These are phyloP conservation scores for Agrochola circellaris DNA, from an alignment of 2,888 invertebrate genomes.

Conservation along the genomic window DNA sequence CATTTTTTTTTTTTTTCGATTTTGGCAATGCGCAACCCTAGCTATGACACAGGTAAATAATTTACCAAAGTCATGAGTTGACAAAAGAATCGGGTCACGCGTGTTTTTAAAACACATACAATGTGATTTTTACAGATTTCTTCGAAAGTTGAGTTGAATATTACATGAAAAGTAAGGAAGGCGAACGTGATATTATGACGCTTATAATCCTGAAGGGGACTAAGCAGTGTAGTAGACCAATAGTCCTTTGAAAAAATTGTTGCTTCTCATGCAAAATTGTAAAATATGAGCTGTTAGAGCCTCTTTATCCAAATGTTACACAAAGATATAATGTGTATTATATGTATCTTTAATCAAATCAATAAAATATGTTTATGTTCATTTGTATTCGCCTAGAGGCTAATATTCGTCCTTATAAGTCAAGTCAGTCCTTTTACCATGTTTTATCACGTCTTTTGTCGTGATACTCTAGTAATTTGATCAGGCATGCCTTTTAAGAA, in stretches of 20 bases:
- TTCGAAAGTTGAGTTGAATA: constrained; percentile 19
- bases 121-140: constrained; percentile 49
- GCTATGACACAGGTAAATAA: constrained; percentile 48
- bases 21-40: constrained; percentile 37
- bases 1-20: no score
- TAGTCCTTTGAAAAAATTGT: neutral
- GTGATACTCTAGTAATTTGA: neutral
- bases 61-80: constrained; percentile 65
- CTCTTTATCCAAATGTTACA: neutral
- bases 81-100: constrained; percentile 61
- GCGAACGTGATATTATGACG: constrained; percentile 11
- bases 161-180: constrained; percentile 9
- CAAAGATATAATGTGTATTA: neutral
- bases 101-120: constrained; percentile 55
- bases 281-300: neutral
- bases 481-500: neutral
- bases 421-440: neutral
- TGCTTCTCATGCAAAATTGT: neutral
- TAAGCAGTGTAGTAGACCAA: neutral
- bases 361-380: neutral
- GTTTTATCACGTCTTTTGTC: neutral
- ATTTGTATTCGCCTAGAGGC: neutral
- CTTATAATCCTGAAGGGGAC: neutral
- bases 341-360: neutral
- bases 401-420: neutral